A percentile compares a stretch with the other conserved stretches of the same genome.
These are phyloP conservation scores for Belonocnema kinseyi DNA, from an alignment of 1,140 invertebrate species.

Conservation along the genomic window DNA sequence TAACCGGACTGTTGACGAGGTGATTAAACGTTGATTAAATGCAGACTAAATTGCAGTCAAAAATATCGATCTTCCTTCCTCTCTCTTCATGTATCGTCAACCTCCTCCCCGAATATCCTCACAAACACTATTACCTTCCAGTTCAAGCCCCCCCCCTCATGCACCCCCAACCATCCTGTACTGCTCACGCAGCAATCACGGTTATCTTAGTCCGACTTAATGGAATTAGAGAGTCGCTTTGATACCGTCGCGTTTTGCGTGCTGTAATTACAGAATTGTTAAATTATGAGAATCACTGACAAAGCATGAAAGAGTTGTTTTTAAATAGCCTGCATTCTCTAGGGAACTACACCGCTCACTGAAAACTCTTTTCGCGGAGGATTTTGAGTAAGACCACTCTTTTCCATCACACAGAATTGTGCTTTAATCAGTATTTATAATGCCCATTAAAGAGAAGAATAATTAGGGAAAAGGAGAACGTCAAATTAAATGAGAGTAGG, in stretches of 20 bases:
- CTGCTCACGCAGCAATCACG: slow-evolving; percentile 49
- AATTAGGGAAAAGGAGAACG: too few species aligned
- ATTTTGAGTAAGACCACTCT: too few species aligned
- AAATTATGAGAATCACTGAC: slow-evolving; percentile 26
- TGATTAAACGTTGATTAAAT: slow-evolving; percentile 73
- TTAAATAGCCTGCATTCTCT: neutral
- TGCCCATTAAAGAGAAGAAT: too few species aligned
- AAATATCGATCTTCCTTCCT: slow-evolving; percentile 66
- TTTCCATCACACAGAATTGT: too few species aligned
- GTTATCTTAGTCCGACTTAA: slow-evolving; percentile 59
- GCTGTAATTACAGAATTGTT: slow-evolving; percentile 21
- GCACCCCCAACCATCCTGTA: slow-evolving; percentile 44
- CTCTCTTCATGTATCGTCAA: slow-evolving; percentile 1
- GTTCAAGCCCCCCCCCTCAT: slow-evolving; percentile 24
- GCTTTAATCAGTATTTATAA: too few species aligned
- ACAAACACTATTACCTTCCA: neutral
- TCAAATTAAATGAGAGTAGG: too few species aligned
- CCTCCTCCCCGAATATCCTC: neutral
- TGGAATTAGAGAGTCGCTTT: slow-evolving; percentile 59
- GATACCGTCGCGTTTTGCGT: slow-evolving; percentile 47
- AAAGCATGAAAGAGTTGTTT: slow-evolving; percentile 28
- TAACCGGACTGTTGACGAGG: slow-evolving; percentile 67
- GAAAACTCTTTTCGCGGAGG: neutral
- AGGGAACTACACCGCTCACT: neutral
- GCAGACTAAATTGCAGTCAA: slow-evolving; percentile 69